Evolutionary conservation across 2,113 vertebrate genomes (phyloP), one percentile per base, ranked within the genome.

Genomic region (Bombycilla garrulus): DNA sequence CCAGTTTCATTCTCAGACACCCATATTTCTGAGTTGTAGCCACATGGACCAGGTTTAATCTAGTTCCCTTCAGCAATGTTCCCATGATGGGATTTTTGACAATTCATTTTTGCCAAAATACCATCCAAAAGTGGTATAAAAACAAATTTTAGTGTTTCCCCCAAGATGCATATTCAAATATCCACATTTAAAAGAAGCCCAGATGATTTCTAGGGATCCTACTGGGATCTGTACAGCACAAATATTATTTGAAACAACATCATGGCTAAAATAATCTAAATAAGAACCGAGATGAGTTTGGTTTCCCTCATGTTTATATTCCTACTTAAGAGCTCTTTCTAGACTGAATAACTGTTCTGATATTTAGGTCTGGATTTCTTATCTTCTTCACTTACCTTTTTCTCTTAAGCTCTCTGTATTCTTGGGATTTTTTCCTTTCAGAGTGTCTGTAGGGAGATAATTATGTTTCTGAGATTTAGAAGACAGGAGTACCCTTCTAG

Each of bases 391-490:
- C 47, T 91, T 96, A 97, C 98, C 97, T 97, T 97, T 98, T 70
- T 97, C 96, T 66, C 95, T 98, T 67, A 44, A 60, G 28, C 9
- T 51, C 21, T 92, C 93, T 81, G 95, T 90, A 74, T 90, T 96
- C 84, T 95, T 98, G 33, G 45, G 87, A 60, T 88, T 81, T 94
- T 97, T 98, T 95, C 95, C 97, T 96, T 98, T 98, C 31, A n/a
- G 76, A 54, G 86, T 50, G 71, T 97, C 98, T 98, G 91, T 51
- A 94, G 81, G 69, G 85, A 84, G 57, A 74, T 57, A 82, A 87
- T 67, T 62, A 58, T 33, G 4, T 23, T 83, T 91, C 88, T 91
- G 31, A 89, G 45, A 86, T 9, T 85, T 66, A 58, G 40, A 94
- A 89, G 12, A 26, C 12, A 74, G 6, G 13, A 67, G 2, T 13